Conservation (phyloP, 2,113 vertebrate genomes). For the Leucoraja erinaceus region DNA sequence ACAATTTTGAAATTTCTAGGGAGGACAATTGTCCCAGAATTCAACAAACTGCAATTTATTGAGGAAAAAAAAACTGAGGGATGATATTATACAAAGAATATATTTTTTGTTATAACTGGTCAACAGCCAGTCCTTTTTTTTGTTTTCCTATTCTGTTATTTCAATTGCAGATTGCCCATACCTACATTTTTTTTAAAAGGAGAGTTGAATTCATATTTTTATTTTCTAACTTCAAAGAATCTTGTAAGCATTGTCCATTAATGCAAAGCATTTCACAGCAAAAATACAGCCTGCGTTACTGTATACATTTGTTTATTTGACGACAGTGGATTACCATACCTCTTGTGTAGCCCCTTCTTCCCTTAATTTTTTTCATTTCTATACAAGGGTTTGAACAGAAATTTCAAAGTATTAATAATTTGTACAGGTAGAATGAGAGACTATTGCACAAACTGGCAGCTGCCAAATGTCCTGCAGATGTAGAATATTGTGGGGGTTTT, state of each 20-base stretch:
- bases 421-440: slow-evolving; percentile 68
- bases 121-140: slow-evolving; percentile 10
- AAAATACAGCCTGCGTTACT: slow-evolving; percentile 20
- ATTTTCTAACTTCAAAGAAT: slow-evolving; percentile 37
- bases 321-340: slow-evolving; percentile 14
- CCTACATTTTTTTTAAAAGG: slow-evolving; percentile 36
- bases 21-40: slow-evolving; percentile 51
- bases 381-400: slow-evolving; percentile 64
- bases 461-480: slow-evolving; percentile 75
- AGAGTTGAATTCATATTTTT: slow-evolving; percentile 38
- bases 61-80: slow-evolving; percentile 60
- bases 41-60: slow-evolving; percentile 55
- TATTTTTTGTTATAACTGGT: slow-evolving; percentile 44
- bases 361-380: slow-evolving; percentile 60
- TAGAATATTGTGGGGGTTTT: slow-evolving; percentile 53
- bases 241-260: slow-evolving; percentile 37
- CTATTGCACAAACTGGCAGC: slow-evolving; percentile 68
- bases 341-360: slow-evolving; percentile 56
- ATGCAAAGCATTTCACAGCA: slow-evolving; percentile 29
- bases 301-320: slow-evolving; percentile 14
- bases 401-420: slow-evolving; percentile 74
- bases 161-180: slow-evolving; percentile 27
- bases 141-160: slow-evolving; percentile 27
- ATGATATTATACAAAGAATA: slow-evolving; percentile 83
- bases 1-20: slow-evolving; percentile 50